Percentiles rank a stretch among this genome's conserved stretches.
Evolutionary conservation across 2,113 vertebrate species (phyloP).

Genomic region (Rattus norvegicus): GRCr8 NC_086021.1:48572501-48573000

Average conservation of each 20-base stretch:
- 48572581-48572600: neutral
- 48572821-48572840: neutral
- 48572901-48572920: neutral
- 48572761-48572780: neutral
- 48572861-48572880: neutral
- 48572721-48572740: neutral
- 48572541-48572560: neutral
- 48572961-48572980: neutral
- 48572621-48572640: neutral
- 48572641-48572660: neutral
- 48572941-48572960: neutral
- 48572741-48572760: no score
- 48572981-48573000: neutral
- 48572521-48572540: neutral
- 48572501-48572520: neutral
- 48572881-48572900: neutral
- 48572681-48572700: neutral
- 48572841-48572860: neutral
- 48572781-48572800: neutral
- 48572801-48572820: neutral
- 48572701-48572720: neutral
- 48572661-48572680: neutral
- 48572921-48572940: neutral
- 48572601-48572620: neutral
- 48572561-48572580: neutral